Percentiles rank a stretch among this genome's conserved stretches.
phyloP scores from a whole-genome alignment of 2,888 invertebrate genomes.

The Lissonota sp. region DNA sequence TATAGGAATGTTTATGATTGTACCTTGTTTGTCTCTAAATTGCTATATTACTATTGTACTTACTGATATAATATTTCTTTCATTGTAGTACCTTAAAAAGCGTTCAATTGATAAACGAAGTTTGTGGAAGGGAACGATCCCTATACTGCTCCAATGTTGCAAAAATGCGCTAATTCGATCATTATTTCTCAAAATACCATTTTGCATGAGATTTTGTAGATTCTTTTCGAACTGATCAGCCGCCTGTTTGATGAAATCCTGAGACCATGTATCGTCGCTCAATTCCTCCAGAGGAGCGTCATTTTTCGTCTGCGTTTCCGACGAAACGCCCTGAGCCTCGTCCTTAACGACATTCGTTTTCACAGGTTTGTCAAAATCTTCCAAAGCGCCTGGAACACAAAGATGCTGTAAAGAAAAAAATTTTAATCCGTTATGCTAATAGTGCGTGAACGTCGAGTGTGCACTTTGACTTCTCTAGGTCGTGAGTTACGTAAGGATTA shows the following conservation, averaged over 20 bases:
- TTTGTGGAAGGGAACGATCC: too few species aligned
- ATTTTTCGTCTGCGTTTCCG: slow-evolving; percentile 53
- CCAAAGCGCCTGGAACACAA: slow-evolving; percentile 86
- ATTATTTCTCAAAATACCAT: slow-evolving; percentile 69
- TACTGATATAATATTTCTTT: too few species aligned
- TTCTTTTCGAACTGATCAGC: slow-evolving; percentile 90
- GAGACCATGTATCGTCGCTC: slow-evolving; percentile 87
- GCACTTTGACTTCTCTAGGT: slow-evolving; percentile 21
- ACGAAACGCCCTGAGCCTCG: slow-evolving; percentile 55
- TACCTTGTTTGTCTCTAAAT: too few species aligned
- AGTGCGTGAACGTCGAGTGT: background rate
- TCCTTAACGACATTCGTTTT: slow-evolving; percentile 66
- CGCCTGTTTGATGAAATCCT: slow-evolving; percentile 90
- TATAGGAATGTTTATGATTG: too few species aligned
- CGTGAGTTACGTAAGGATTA: slow-evolving; percentile 43
- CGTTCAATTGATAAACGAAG: too few species aligned
- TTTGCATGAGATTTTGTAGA: slow-evolving; percentile 90
- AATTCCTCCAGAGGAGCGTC: slow-evolving; percentile 74
- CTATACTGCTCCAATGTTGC: too few species aligned
- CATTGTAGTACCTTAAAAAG: too few species aligned
- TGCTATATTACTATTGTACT: too few species aligned
- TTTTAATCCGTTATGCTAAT: slow-evolving; percentile 11
- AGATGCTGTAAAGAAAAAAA: slow-evolving; percentile 18
- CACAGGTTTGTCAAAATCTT: slow-evolving; percentile 85
- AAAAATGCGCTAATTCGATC: background rate